phyloP scores from a whole-genome alignment of 1,140 invertebrate genomes.

The Vanessa tameamea region DNA sequence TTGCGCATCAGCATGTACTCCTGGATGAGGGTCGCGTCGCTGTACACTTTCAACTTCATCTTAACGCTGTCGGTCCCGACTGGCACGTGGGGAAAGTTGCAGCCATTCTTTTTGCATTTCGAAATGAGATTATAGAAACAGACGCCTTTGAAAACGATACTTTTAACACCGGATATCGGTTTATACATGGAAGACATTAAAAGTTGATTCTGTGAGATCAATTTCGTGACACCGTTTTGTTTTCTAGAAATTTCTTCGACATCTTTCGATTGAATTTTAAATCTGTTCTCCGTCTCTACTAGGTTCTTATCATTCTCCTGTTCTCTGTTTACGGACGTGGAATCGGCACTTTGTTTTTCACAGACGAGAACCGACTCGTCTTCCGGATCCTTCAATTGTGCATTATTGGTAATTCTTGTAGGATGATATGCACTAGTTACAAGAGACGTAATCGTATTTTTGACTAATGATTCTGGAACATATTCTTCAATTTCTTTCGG shows the following conservation, averaged over 20 bases:
- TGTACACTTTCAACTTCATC: slow-evolving; percentile 34
- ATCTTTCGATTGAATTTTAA: slow-evolving; percentile 18
- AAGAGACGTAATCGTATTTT: slow-evolving; percentile 13
- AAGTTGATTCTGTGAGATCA: neutral
- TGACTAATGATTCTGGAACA: slow-evolving; percentile 40
- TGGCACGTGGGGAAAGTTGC: slow-evolving; percentile 47
- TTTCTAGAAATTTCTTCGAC: neutral
- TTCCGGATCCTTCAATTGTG: neutral
- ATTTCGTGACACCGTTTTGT: slow-evolving; percentile 1
- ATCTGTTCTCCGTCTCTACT: slow-evolving; percentile 14
- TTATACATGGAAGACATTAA: slow-evolving; percentile 39
- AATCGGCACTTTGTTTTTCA: slow-evolving; percentile 61
- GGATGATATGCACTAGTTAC: slow-evolving; percentile 45
- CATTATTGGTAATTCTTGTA: slow-evolving; percentile 30
- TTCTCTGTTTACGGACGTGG: slow-evolving; percentile 48
- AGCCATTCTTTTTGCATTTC: slow-evolving; percentile 50
- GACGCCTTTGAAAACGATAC: slow-evolving; percentile 46
- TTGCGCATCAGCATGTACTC: slow-evolving; percentile 55
- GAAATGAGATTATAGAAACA: slow-evolving; percentile 57
- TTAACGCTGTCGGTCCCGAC: slow-evolving; percentile 25
- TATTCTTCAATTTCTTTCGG: slow-evolving; percentile 45
- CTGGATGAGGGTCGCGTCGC: slow-evolving; percentile 46
- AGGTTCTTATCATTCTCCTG: slow-evolving; percentile 12
- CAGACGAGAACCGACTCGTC: slow-evolving; percentile 37
- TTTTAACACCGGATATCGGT: slow-evolving; percentile 32